These are phyloP conservation scores for Peromyscus aztecus DNA, from an alignment of 2,797 vertebrate species.

Conservation along the genomic window DNA sequence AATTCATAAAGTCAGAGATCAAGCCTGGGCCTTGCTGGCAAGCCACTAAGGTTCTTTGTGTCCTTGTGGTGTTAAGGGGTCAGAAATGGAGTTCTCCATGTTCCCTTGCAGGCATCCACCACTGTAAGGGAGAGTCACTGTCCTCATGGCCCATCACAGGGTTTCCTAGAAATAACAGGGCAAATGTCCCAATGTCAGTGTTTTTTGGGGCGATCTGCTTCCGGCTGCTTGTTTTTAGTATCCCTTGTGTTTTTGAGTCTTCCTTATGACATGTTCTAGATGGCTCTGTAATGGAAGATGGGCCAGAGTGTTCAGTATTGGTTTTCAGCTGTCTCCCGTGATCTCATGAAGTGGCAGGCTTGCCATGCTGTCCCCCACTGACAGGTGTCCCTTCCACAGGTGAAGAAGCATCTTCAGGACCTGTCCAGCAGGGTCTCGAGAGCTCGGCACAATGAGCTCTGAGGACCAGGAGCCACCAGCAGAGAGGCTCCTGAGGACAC, in stretches of 20 bases:
- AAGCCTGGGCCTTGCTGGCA: background rate
- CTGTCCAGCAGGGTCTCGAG: slow-evolving; percentile 94
- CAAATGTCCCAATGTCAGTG: background rate
- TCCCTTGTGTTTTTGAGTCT: background rate
- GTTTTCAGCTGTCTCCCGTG: background rate
- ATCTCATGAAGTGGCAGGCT: background rate
- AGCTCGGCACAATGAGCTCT: slow-evolving; percentile 97
- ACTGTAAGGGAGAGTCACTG: background rate
- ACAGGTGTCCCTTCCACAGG: slow-evolving; percentile 86
- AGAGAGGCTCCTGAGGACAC: rapidly evolving
- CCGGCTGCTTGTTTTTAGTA: background rate
- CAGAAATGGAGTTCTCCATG: background rate
- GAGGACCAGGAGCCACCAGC: slow-evolving; percentile 70
- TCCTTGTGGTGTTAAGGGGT: background rate
- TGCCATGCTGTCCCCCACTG: background rate
- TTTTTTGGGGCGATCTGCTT: background rate
- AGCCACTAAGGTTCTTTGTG: background rate
- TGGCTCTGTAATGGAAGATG: background rate
- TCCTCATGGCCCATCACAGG: no score
- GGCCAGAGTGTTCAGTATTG: no score
- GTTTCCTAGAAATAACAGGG: background rate
- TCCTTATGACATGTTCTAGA: background rate
- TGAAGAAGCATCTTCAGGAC: slow-evolving; percentile 98
- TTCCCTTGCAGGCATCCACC: background rate
- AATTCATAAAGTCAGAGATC: background rate